phyloP scores from a whole-genome alignment of 2,797 vertebrate genomes.

The Tadarida brasiliensis region DNA sequence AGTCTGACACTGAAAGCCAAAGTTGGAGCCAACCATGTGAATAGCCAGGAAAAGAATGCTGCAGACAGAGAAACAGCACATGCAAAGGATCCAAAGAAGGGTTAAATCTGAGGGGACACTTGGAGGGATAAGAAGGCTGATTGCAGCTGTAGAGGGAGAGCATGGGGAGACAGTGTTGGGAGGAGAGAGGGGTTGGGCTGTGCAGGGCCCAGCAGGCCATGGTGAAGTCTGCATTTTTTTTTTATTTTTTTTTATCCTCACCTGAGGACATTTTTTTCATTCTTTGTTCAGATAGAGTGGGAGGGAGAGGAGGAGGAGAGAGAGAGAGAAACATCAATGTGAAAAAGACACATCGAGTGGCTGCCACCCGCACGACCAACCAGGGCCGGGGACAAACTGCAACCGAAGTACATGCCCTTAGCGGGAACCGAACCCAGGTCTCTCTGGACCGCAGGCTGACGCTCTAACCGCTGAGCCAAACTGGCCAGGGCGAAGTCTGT shows the following conservation, averaged over 20 bases:
- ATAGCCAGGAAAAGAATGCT: not conserved
- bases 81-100: fast-evolving
- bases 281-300: too few species aligned
- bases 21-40: not conserved
- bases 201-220: not conserved
- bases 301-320: too few species aligned
- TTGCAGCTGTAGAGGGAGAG: fast-evolving
- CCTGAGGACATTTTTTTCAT: too few species aligned
- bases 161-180: fast-evolving
- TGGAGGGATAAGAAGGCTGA: not conserved
- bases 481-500: not conserved
- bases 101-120: not conserved
- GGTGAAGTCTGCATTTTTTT: not conserved
- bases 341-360: too few species aligned
- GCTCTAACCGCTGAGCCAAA: too few species aligned
- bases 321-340: too few species aligned
- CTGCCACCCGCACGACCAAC: too few species aligned
- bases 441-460: too few species aligned
- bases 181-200: not conserved
- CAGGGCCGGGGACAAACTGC: too few species aligned
- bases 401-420: too few species aligned
- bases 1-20: not conserved
- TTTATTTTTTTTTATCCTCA: too few species aligned
- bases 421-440: too few species aligned
- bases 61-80: not conserved